These are phyloP conservation scores for Oceanodroma tethys DNA, from an alignment of 2,113 vertebrate genomes.

Conservation along the genomic window DNA sequence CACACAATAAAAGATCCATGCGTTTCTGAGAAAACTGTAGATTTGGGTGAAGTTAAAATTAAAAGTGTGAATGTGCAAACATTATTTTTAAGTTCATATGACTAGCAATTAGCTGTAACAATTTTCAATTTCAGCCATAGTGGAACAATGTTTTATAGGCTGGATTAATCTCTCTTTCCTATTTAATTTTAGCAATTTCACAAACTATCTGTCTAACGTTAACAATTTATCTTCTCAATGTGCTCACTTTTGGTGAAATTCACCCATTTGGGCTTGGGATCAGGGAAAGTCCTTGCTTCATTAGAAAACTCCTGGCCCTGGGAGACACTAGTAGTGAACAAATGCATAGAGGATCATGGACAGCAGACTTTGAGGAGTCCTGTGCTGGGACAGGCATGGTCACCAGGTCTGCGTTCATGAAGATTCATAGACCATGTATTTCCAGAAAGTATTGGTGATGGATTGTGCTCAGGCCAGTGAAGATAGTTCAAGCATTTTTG, in stretches of 20 bases:
- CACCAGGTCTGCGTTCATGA: background rate
- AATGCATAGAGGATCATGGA: background rate
- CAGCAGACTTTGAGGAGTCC: background rate
- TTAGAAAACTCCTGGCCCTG: background rate
- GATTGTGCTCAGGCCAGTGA: background rate
- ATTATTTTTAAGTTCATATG: background rate
- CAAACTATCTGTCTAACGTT: too few relatives aligned
- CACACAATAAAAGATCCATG: fast-evolving
- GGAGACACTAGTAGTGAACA: background rate
- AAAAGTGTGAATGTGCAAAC: background rate
- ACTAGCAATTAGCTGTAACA: background rate
- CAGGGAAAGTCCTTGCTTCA: background rate
- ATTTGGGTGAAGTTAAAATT: background rate
- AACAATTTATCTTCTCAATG: background rate
- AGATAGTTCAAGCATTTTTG: background rate
- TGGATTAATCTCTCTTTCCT: background rate
- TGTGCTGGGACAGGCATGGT: background rate
- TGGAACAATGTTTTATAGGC: background rate
- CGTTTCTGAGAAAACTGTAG: background rate
- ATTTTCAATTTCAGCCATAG: background rate
- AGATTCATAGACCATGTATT: background rate
- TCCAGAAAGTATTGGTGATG: background rate
- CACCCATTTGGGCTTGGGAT: background rate
- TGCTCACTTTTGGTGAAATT: background rate
- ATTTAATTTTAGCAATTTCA: background rate